Evolutionary conservation across 2,113 vertebrate species (phyloP).

Genomic region (Tautogolabrus adspersus): DNA sequence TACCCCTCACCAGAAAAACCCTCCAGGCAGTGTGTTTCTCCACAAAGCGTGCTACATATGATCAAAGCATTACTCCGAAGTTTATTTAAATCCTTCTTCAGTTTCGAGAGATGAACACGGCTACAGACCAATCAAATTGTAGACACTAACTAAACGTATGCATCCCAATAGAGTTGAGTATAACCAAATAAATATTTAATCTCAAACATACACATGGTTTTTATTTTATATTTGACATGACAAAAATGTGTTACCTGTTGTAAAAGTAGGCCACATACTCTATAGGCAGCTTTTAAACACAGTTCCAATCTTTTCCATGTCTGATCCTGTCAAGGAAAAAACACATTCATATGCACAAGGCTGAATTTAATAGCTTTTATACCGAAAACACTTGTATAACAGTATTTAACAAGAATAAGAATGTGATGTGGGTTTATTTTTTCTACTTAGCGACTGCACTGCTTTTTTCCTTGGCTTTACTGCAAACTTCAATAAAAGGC

Average conservation of each 20-base stretch:
- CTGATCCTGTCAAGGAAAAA: constrained; percentile 14
- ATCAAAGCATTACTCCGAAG: constrained; percentile 4
- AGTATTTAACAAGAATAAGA: constrained; percentile 35
- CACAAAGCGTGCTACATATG: constrained; percentile 4
- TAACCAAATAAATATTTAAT: neutral
- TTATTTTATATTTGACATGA: neutral
- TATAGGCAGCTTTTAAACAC: neutral
- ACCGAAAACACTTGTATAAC: constrained; percentile 21
- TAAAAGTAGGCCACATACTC: neutral
- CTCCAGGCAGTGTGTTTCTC: neutral
- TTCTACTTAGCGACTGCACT: constrained; percentile 15
- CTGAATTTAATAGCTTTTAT: constrained; percentile 19
- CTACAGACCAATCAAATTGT: neutral
- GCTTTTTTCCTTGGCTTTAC: constrained; percentile 13
- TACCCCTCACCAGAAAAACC: constrained; percentile 22
- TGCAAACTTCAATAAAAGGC: constrained; percentile 52
- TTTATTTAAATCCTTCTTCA: neutral
- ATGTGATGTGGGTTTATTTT: constrained; percentile 28
- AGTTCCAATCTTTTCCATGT: neutral
- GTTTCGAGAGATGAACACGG: neutral
- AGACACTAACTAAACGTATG: neutral
- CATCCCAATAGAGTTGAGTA: neutral
- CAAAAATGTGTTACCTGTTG: neutral
- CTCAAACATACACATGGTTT: neutral
- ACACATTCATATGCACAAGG: constrained; percentile 2